These are phyloP conservation scores for Tuberolachnus salignus DNA, from an alignment of 2,888 invertebrate genomes.

Conservation along the genomic window DNA sequence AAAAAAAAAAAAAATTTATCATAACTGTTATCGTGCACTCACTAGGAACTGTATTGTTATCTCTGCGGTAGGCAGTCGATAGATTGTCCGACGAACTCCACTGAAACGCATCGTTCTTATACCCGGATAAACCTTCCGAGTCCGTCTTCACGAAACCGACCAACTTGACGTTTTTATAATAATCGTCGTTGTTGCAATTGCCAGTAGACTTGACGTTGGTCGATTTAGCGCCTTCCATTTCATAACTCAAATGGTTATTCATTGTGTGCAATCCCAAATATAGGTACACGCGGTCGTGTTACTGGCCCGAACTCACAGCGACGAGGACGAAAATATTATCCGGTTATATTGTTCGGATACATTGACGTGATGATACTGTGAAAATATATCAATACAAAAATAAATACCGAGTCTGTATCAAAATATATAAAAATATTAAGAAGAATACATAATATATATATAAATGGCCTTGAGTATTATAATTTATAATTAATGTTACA, in stretches of 20 bases:
- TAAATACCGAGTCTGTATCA: no score
- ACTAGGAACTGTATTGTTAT: constrained; percentile 18
- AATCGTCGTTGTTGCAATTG: constrained; percentile 25
- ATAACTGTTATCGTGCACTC: background rate
- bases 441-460: no score
- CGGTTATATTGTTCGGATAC: background rate
- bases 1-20: no score
- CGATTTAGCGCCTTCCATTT: constrained; percentile 59
- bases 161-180: constrained; percentile 57
- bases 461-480: no score
- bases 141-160: constrained; percentile 57
- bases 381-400: background rate
- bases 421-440: no score
- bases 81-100: constrained; percentile 40
- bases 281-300: background rate
- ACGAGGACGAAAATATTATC: background rate
- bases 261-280: background rate
- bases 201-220: constrained; percentile 3
- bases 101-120: constrained; percentile 43
- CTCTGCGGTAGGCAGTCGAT: background rate
- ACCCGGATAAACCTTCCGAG: constrained; percentile 30
- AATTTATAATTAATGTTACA: no score
- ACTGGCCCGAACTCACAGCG: background rate
- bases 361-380: background rate
- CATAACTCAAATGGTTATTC: constrained; percentile 54